Percentiles rank a stretch among this genome's conserved stretches.
These are phyloP conservation scores for Drosophila kanekoi DNA, from an alignment of 2,888 invertebrate species.

Conservation along the genomic window DNA sequence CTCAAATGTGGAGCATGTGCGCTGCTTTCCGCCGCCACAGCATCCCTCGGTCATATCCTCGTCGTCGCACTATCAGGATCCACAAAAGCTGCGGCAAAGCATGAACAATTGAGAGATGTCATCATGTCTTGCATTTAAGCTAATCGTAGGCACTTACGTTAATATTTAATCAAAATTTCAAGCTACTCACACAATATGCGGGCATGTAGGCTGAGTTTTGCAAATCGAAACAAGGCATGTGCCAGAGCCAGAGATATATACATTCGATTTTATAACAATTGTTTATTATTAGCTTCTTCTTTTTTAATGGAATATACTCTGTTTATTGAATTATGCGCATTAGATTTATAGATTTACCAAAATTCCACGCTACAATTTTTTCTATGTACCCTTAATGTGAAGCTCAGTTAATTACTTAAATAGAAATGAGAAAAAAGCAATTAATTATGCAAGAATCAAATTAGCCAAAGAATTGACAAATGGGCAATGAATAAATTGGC, in stretches of 20 bases:
- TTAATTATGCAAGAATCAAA: constrained; percentile 58
- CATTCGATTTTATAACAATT: constrained; percentile 72
- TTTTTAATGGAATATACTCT: constrained; percentile 29
- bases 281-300: constrained; percentile 18
- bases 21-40: constrained; percentile 98
- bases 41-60: constrained; percentile 88
- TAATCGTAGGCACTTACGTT: constrained; percentile 43
- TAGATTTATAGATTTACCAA: constrained; percentile 48
- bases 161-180: constrained; percentile 53
- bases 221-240: neutral
- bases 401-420: constrained; percentile 33
- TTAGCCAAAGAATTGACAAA: constrained; percentile 75
- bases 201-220: constrained; percentile 20
- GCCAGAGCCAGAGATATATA: constrained; percentile 31
- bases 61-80: constrained; percentile 87
- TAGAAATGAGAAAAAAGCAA: constrained; percentile 14
- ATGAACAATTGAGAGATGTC: constrained; percentile 78
- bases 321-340: constrained; percentile 65
- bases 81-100: constrained; percentile 87
- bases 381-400: constrained; percentile 22
- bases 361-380: constrained; percentile 44
- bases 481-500: constrained; percentile 62
- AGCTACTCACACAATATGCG: constrained; percentile 35
- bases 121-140: constrained; percentile 53
- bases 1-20: constrained; percentile 97